Percentiles rank a stretch among this genome's conserved stretches.
These are phyloP conservation scores for Lithosia quadra DNA, from an alignment of 2,888 invertebrate genomes.

Conservation along the genomic window DNA sequence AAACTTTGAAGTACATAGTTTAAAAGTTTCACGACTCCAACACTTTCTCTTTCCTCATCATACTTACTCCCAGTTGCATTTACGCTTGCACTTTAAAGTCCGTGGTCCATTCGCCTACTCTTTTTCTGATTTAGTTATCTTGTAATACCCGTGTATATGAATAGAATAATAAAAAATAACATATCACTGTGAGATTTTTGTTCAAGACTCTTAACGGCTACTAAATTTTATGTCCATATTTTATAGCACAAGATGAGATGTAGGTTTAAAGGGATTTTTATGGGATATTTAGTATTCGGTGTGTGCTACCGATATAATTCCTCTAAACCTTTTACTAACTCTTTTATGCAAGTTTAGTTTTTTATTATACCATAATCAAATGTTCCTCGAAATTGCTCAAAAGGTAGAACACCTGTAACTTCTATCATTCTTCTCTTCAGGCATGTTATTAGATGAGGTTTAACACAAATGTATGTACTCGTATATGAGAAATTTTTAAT, in stretches of 20 bases:
- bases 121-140: not conserved
- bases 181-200: not conserved
- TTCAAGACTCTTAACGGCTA: not conserved
- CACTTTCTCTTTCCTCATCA: too few relatives aligned
- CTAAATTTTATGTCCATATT: not conserved
- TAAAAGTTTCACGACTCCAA: not conserved
- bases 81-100: not conserved
- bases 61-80: not conserved
- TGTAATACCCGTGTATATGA: not conserved
- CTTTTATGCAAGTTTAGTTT: not conserved
- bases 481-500: not conserved
- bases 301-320: not conserved
- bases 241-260: not conserved
- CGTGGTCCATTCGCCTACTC: not conserved
- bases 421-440: too few relatives aligned
- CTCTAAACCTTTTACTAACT: not conserved
- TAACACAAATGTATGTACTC: not conserved
- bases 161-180: not conserved
- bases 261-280: not conserved
- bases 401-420: not conserved
- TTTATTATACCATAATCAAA: not conserved
- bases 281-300: not conserved
- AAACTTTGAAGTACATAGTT: not conserved
- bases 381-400: slow-evolving; percentile 1
- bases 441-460: too few relatives aligned